These are phyloP conservation scores for Sinelater perroti DNA, from an alignment of 2,888 invertebrate genomes.

Conservation along the genomic window DNA sequence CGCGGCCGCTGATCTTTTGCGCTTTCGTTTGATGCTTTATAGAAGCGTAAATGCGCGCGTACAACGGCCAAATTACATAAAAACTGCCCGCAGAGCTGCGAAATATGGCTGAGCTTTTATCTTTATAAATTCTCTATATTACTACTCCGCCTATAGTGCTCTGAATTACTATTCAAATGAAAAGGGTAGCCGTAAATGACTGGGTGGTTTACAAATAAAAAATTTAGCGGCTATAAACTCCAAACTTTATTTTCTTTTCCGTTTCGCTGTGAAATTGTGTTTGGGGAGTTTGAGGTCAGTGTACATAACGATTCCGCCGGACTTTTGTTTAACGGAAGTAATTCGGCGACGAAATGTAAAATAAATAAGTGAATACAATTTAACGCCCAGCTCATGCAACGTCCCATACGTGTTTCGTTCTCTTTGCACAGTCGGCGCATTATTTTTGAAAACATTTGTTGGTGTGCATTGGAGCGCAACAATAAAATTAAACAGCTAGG, in stretches of 20 bases:
- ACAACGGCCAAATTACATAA: slow-evolving; percentile 15
- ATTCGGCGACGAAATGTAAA: slow-evolving; percentile 9
- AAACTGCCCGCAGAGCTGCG: slow-evolving; percentile 18
- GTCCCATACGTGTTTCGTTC: no score
- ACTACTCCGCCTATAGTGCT: slow-evolving; percentile 14
- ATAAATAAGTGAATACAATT: slow-evolving; percentile 18
- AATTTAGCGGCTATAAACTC: slow-evolving; percentile 33
- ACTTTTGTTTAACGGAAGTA: slow-evolving; percentile 16
- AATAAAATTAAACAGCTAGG: no score
- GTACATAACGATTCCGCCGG: slow-evolving; percentile 15
- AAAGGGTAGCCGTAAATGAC: slow-evolving; percentile 34
- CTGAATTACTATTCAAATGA: slow-evolving; percentile 29
- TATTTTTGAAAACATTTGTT: no score
- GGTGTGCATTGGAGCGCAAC: no score
- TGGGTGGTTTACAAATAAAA: slow-evolving; percentile 33
- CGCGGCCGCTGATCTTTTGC: no score
- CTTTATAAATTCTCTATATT: slow-evolving; percentile 29
- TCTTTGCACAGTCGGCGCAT: no score
- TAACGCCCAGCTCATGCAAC: no score
- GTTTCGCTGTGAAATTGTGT: slow-evolving; percentile 28
- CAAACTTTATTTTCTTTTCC: slow-evolving; percentile 30
- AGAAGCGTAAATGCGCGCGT: slow-evolving; percentile 9
- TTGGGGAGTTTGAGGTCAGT: slow-evolving; percentile 23
- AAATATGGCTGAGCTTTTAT: slow-evolving; percentile 22
- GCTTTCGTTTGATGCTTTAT: not conserved